These are phyloP conservation scores for Ophioderma brevispina DNA, from an alignment of 35 echinoderm and acorn worm species.

Conservation along the genomic window DNA sequence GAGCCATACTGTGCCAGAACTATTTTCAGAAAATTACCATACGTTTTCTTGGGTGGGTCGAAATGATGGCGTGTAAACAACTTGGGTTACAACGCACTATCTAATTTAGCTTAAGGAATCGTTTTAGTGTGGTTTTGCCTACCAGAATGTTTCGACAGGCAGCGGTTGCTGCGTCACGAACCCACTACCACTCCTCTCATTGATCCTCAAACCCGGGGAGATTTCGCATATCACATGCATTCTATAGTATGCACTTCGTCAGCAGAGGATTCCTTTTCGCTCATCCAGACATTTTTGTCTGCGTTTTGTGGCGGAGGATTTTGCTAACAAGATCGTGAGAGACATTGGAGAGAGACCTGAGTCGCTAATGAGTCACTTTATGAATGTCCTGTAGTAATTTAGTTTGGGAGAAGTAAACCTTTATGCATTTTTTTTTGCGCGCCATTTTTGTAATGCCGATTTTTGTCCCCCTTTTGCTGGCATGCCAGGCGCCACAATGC, in stretches of 20 bases:
- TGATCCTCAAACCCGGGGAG: slow-evolving; percentile 77
- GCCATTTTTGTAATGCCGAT: too few species aligned
- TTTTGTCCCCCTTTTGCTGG: too few species aligned
- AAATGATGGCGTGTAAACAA: too few species aligned
- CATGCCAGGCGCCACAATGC: too few species aligned
- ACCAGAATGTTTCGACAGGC: slow-evolving; percentile 20
- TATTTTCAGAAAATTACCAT: too few species aligned
- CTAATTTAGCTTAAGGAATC: too few species aligned
- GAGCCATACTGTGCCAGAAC: too few species aligned
- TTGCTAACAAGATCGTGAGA: slow-evolving; percentile 79
- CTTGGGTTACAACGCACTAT: too few species aligned
- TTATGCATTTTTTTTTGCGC: too few species aligned
- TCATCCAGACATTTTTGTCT: slow-evolving; percentile 92
- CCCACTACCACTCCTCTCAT: slow-evolving; percentile 78
- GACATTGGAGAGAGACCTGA: slow-evolving; percentile 51
- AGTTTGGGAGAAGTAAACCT: too few species aligned
- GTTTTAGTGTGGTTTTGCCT: neutral
- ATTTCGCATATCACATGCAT: slow-evolving; percentile 80
- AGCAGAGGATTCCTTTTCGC: slow-evolving; percentile 80
- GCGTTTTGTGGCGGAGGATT: slow-evolving; percentile 87
- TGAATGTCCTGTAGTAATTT: too few species aligned
- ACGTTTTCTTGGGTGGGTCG: too few species aligned
- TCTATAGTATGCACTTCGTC: slow-evolving; percentile 76
- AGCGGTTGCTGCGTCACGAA: slow-evolving; percentile 37
- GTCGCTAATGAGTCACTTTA: slow-evolving; percentile 87